phyloP scores from a whole-genome alignment of 2,888 invertebrate genomes.

The Patella depressa region DNA sequence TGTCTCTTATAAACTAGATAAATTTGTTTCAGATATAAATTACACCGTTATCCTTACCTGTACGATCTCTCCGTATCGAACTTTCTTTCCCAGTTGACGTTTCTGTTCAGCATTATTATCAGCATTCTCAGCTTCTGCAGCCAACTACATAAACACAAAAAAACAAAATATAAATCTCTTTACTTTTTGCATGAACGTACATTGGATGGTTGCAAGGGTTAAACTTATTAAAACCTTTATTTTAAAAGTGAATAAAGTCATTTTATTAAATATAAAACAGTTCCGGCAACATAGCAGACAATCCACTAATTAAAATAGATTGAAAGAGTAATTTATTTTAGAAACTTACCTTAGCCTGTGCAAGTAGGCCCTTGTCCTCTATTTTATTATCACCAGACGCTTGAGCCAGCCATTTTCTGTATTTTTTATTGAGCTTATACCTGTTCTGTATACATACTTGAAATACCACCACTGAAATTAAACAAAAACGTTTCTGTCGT shows the following conservation, averaged over 20 bases:
- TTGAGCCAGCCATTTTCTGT: slow-evolving; percentile 51
- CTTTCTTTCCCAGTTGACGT: slow-evolving; percentile 69
- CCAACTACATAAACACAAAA: slow-evolving; percentile 41
- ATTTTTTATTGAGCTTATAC: slow-evolving; percentile 71
- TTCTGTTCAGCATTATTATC: slow-evolving; percentile 71
- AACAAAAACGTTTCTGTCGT: neutral
- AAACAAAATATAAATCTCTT: neutral
- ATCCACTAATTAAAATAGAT: too few relatives aligned
- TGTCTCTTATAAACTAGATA: neutral
- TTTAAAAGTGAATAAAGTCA: too few relatives aligned
- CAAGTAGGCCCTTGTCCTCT: slow-evolving; percentile 48
- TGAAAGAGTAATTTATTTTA: too few relatives aligned
- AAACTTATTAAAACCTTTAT: too few relatives aligned
- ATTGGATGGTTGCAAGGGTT: too few relatives aligned
- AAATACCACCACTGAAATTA: slow-evolving; percentile 65
- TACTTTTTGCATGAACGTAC: too few relatives aligned
- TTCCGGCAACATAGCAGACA: too few relatives aligned
- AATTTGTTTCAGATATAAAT: neutral
- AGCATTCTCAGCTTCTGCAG: slow-evolving; percentile 69
- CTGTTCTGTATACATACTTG: slow-evolving; percentile 71
- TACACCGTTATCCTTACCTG: slow-evolving; percentile 55
- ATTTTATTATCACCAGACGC: slow-evolving; percentile 25
- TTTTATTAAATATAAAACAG: too few relatives aligned
- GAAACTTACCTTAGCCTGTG: slow-evolving; percentile 49
- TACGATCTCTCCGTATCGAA: slow-evolving; percentile 71